These are phyloP conservation scores for Harpagus bidentatus DNA, from an alignment of 2,113 vertebrate genomes.

Conservation along the genomic window DNA sequence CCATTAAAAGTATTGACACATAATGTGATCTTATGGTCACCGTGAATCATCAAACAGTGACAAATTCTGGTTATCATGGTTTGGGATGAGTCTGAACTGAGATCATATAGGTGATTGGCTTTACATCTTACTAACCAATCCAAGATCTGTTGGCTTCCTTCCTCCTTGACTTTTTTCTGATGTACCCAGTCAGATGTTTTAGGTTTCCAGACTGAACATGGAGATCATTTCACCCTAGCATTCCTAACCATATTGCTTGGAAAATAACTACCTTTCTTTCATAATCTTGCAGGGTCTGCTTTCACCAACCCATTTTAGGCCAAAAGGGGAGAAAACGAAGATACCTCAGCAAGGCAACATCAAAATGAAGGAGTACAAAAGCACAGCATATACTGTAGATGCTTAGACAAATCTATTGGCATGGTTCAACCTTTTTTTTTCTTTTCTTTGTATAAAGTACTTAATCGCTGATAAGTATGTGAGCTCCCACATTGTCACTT, in stretches of 20 bases:
- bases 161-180: background rate
- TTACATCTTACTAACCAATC: background rate
- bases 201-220: background rate
- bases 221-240: background rate
- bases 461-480: background rate
- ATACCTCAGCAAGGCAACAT: conserved; percentile 31
- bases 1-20: background rate
- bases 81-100: background rate
- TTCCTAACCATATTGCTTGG: background rate
- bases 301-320: conserved; percentile 51
- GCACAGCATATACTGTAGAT: background rate
- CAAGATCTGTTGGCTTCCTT: background rate
- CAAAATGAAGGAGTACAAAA: background rate
- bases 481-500: background rate
- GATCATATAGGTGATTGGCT: background rate
- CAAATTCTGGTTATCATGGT: background rate
- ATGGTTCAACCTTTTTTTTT: background rate
- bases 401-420: background rate
- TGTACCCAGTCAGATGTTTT: background rate
- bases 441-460: background rate
- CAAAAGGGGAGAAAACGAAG: conserved; percentile 42
- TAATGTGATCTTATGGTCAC: background rate
- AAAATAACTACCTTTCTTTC: conserved; percentile 18
- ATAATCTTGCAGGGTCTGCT: conserved; percentile 39
- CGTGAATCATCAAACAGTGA: background rate